These are phyloP conservation scores for Phalanger gymnotis DNA, from an alignment of 2,797 vertebrate genomes.

Conservation along the genomic window DNA sequence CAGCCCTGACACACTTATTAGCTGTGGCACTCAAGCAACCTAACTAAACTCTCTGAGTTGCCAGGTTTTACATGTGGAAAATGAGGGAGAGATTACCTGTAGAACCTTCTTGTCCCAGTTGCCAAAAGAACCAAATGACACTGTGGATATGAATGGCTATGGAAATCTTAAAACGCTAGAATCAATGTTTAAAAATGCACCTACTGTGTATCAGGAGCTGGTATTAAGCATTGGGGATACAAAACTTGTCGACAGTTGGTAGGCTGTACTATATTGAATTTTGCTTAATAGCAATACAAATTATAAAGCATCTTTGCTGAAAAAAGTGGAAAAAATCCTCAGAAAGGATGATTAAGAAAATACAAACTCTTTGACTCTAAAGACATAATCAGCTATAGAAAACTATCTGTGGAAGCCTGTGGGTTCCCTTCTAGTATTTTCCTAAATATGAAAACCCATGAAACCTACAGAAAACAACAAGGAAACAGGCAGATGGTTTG, in stretches of 20 bases:
- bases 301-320: neutral
- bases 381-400: neutral
- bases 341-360: constrained; percentile 35
- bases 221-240: neutral
- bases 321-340: constrained; percentile 43
- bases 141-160: neutral
- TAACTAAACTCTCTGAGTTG: neutral
- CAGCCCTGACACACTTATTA: neutral
- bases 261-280: constrained; percentile 26
- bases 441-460: neutral
- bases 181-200: constrained; percentile 45
- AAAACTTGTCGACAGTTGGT: constrained; percentile 40
- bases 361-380: neutral
- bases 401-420: neutral
- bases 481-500: neutral
- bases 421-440: neutral
- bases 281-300: constrained; percentile 15
- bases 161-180: neutral
- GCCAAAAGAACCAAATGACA: neutral
- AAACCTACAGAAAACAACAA: neutral
- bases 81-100: neutral
- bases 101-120: neutral
- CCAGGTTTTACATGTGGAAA: neutral
- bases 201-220: neutral
- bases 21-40: neutral